phyloP scores from a whole-genome alignment of 2,113 vertebrate genomes.

The Saguinus imperator region DNA sequence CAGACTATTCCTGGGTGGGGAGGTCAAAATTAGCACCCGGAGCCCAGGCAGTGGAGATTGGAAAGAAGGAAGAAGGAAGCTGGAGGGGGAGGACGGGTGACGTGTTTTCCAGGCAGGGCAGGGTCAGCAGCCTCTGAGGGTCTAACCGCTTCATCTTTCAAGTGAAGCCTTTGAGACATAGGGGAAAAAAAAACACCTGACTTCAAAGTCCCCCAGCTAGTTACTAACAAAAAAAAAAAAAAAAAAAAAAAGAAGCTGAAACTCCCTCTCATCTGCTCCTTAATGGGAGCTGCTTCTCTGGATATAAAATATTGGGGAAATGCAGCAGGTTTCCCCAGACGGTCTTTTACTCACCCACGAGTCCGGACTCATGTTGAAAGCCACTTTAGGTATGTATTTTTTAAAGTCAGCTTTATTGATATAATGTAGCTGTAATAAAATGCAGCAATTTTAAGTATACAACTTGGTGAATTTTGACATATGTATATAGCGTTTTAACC shows the following conservation, averaged over 20 bases:
- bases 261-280: background rate
- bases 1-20: background rate
- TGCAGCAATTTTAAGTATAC: background rate
- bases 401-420: background rate
- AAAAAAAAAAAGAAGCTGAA: background rate
- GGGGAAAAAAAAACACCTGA: background rate
- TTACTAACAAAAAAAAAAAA: background rate
- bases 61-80: background rate
- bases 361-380: background rate
- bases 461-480: background rate
- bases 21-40: background rate
- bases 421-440: background rate
- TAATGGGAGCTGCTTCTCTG: background rate
- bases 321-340: background rate
- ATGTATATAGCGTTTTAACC: background rate
- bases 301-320: background rate
- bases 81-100: accelerated
- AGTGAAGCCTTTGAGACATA: background rate
- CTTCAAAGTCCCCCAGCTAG: background rate
- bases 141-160: background rate
- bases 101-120: background rate
- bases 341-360: background rate
- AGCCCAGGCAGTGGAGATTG: background rate
- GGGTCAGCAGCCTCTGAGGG: background rate
- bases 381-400: background rate